Conservation (phyloP, 2,888 invertebrate genomes). For the Lepidochitona cinerea region DNA sequence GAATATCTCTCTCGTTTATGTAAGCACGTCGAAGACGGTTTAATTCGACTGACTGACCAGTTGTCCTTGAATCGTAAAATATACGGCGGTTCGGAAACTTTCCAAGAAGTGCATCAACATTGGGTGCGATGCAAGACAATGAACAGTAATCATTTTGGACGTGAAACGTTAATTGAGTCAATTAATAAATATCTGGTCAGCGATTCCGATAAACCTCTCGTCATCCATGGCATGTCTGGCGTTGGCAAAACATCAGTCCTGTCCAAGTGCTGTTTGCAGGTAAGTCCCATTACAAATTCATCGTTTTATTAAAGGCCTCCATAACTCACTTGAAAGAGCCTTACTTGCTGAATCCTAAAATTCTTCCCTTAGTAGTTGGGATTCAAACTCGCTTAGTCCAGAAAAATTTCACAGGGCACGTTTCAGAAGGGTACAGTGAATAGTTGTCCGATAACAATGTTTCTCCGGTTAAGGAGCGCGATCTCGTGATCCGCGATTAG, state of each 20-base stretch:
- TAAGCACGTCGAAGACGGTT: constrained; percentile 36
- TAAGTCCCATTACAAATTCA: no score
- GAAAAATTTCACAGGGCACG: no score
- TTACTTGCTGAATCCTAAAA: no score
- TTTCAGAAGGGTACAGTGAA: no score
- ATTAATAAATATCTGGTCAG: constrained; percentile 49
- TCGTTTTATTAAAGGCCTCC: no score
- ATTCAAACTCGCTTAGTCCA: no score
- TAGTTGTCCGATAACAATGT: no score
- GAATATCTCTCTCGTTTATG: constrained; percentile 59
- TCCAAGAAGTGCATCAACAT: constrained; percentile 47
- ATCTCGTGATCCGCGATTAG: no score
- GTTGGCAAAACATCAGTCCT: constrained; percentile 59
- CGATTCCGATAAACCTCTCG: constrained; percentile 43
- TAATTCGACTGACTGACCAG: constrained; percentile 46
- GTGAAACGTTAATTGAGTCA: constrained; percentile 38
- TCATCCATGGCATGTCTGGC: constrained; percentile 58
- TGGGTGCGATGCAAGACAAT: constrained; percentile 42
- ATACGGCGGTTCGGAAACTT: constrained; percentile 20
- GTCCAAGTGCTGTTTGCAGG: constrained; percentile 56
- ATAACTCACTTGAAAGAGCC: no score
- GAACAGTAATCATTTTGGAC: constrained; percentile 38
- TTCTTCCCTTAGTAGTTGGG: no score
- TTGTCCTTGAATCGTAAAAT: background rate
- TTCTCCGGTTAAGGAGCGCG: no score